Conservation (phyloP, 2,113 vertebrate species). For the Rhegmatorhina hoffmannsi region DNA sequence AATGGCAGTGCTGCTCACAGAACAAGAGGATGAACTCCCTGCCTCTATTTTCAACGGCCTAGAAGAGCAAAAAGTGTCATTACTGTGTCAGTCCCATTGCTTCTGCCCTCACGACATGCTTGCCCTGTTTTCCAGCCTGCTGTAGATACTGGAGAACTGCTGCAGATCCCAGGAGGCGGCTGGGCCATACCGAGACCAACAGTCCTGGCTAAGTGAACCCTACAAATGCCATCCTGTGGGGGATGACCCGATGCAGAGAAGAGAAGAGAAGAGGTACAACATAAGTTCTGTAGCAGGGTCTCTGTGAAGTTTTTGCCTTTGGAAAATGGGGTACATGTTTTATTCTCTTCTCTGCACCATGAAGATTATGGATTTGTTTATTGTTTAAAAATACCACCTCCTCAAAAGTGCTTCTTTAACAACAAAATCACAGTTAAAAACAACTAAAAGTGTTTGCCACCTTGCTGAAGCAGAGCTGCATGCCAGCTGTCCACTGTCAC, state of each 20-base stretch:
- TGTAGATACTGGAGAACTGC: background rate
- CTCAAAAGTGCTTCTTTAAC: background rate
- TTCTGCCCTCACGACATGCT: fast-evolving
- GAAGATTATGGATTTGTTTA: background rate
- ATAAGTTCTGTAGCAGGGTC: background rate
- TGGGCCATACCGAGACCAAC: background rate
- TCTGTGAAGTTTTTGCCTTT: background rate
- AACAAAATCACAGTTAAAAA: background rate
- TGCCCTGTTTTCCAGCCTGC: background rate
- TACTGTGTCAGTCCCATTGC: background rate
- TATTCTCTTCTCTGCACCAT: background rate
- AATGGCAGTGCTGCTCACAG: background rate
- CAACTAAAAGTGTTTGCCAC: background rate
- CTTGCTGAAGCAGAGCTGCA: background rate
- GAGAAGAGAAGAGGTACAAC: background rate
- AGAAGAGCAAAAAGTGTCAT: background rate
- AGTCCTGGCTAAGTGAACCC: background rate
- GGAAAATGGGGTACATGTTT: background rate
- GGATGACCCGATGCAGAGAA: background rate
- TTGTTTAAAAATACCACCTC: background rate
- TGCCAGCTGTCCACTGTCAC: background rate
- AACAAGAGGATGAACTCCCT: background rate
- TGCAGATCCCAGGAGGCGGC: background rate
- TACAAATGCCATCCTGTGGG: background rate
- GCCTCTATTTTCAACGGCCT: background rate